A percentile compares a stretch with the other conserved stretches of the same genome.
Evolutionary conservation across 35 echinoderm and acorn worm species (phyloP).

Genomic region (Patiria miniata): DNA sequence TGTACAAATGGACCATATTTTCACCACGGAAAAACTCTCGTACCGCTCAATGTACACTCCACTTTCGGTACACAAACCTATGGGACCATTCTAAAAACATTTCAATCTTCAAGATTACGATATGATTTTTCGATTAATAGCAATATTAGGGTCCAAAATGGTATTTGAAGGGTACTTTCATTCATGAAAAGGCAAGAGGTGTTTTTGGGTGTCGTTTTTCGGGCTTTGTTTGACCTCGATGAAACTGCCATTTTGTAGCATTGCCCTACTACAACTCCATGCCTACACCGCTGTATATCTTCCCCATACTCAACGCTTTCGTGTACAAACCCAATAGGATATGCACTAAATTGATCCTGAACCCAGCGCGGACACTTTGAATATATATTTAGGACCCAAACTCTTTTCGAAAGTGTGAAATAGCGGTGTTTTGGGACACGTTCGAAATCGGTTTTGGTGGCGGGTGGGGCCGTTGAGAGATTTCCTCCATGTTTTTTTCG

Average conservation of each 20-base stretch:
- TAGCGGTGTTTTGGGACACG: neutral
- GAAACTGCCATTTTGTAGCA: slow-evolving; percentile 69
- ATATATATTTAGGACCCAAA: neutral
- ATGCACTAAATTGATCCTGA: slow-evolving; percentile 56
- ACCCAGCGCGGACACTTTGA: slow-evolving; percentile 27
- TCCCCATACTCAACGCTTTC: slow-evolving; percentile 54
- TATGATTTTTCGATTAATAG: slow-evolving; percentile 45
- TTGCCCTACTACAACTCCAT: slow-evolving; percentile 47
- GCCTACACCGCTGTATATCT: slow-evolving; percentile 61
- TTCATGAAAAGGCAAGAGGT: slow-evolving; percentile 72
- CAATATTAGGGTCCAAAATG: neutral
- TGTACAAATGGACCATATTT: slow-evolving; percentile 54
- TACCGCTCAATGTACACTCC: slow-evolving; percentile 56
- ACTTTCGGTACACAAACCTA: slow-evolving; percentile 60
- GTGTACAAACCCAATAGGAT: slow-evolving; percentile 65
- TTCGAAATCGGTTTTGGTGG: slow-evolving; percentile 11
- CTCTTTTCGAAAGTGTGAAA: neutral
- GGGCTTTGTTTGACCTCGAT: slow-evolving; percentile 93
- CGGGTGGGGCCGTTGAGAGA: slow-evolving; percentile 24
- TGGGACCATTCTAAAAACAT: slow-evolving; percentile 26
- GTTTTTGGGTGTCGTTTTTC: slow-evolving; percentile 92
- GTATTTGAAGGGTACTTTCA: slow-evolving; percentile 77
- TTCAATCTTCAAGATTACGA: slow-evolving; percentile 39
- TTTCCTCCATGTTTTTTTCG: slow-evolving; percentile 61
- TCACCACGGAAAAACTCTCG: slow-evolving; percentile 70